phyloP scores from a whole-genome alignment of 2,113 vertebrate genomes.

The Zeus faber region DNA sequence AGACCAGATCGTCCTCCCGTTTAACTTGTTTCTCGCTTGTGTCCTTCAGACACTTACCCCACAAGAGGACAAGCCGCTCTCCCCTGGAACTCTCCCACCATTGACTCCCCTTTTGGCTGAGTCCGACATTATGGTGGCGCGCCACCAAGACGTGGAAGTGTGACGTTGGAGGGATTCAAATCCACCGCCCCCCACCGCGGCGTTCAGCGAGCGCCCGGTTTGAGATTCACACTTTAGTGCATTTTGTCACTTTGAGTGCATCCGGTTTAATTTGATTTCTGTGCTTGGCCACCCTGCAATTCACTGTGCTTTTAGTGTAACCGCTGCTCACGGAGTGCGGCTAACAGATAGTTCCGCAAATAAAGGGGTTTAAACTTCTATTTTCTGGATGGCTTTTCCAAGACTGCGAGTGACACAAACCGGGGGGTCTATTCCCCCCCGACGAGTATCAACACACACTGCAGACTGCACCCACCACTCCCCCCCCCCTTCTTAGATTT shows the following conservation, averaged over 20 bases:
- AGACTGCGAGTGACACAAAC: constrained; percentile 35
- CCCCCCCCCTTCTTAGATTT: background rate
- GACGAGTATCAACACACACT: background rate
- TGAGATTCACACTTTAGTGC: constrained; percentile 72
- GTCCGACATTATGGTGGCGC: constrained; percentile 49
- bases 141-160: constrained; percentile 53
- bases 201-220: constrained; percentile 34
- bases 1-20: constrained; percentile 6
- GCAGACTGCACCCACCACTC: background rate
- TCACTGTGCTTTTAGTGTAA: constrained; percentile 67
- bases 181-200: constrained; percentile 12
- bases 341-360: constrained; percentile 78
- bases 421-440: constrained; percentile 23
- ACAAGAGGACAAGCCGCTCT: constrained; percentile 5
- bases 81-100: constrained; percentile 26
- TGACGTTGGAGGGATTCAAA: constrained; percentile 56
- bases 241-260: constrained; percentile 68
- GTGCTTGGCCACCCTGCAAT: constrained; percentile 66
- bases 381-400: constrained; percentile 69
- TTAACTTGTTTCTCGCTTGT: constrained; percentile 4
- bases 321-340: constrained; percentile 65
- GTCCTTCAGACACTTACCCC: constrained; percentile 9
- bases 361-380: constrained; percentile 71
- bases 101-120: constrained; percentile 25
- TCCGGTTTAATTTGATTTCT: constrained; percentile 76